Evolutionary conservation across 37 sponge, comb jelly and placozoan genomes (phyloP), one percentile per base, ranked within the genome.

Genomic region (Cladorhizidae sp.): DNA sequence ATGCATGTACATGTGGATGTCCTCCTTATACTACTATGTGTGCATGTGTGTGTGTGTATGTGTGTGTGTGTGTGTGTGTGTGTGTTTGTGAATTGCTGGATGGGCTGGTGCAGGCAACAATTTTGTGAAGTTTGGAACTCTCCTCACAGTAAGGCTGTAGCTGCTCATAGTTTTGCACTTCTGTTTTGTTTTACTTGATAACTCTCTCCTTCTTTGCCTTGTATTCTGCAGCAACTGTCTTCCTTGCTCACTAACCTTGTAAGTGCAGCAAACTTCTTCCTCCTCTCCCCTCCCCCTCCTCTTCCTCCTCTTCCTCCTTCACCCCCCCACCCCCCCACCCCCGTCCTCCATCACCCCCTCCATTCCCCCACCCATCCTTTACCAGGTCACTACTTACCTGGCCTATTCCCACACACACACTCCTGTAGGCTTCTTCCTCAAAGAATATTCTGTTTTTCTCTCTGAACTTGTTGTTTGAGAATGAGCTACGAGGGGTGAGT

Each of bases 401-500:
- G n/a, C n/a, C n/a, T n/a, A n/a, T n/a, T n/a, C n/a, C n/a, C n/a
- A n/a, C n/a, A n/a, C n/a, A n/a, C n/a, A n/a, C n/a, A n/a, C n/a
- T n/a, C n/a, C 57, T 55, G 0, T 40, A 92, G 92, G 79, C 70
- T 26, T 61, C 77, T 14, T 87, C 92, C 6, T 79, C 85, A 20
- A 83, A 68, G 71, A 87, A 86, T 56, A 87, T 92, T 23, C 40
- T 87, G 0, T 31, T 68, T 26, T 83, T 75, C 58, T 92, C 92
- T 33, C 72, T 92, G 26, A 87, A 87, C 40, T 57, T 87, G 39
- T 51, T 92, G 32, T 87, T 84, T 84, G 92, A 92, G 25, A 92
- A 83, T 35, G 92, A 92, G 29, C 80, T 92, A 50, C 83, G 84
- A 71, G 88, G 88, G 26, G 92, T 92, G 50, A 84, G 92, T 81